phyloP scores from a whole-genome alignment of 2,797 vertebrate species.

The Trichosurus vulpecula region DNA sequence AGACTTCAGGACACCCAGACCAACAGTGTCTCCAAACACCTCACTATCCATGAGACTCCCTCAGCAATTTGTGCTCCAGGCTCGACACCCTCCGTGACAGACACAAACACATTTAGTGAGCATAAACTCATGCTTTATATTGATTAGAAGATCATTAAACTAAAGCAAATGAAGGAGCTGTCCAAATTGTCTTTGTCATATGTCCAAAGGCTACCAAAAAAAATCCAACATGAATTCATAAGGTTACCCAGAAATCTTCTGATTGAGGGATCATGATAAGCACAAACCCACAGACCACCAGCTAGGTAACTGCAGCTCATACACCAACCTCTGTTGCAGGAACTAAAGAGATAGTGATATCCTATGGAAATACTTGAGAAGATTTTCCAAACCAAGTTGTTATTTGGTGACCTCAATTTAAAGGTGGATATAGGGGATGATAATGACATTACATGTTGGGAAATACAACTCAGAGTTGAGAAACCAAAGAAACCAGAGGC shows the following conservation, averaged over 20 bases:
- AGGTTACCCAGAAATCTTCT: neutral
- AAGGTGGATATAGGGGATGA: neutral
- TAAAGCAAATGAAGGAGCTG: neutral
- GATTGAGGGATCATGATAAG: neutral
- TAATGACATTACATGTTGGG: neutral
- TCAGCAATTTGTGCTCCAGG: neutral
- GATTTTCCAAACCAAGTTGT: neutral
- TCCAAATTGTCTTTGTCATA: neutral
- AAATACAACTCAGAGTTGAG: neutral
- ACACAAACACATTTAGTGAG: neutral
- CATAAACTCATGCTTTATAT: neutral
- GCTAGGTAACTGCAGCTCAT: neutral
- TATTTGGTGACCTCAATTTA: neutral
- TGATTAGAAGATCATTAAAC: neutral
- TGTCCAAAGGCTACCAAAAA: neutral
- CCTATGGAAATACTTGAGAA: neutral
- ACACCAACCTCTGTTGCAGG: neutral
- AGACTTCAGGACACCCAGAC: neutral
- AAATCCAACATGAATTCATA: neutral
- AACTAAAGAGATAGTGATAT: neutral
- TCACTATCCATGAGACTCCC: neutral
- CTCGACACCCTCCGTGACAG: neutral
- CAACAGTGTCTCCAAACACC: neutral
- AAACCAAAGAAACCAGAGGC: neutral
- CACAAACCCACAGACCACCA: neutral